Conservation (phyloP, 2,888 invertebrate genomes). For the Lasius fuliginosus region DNA sequence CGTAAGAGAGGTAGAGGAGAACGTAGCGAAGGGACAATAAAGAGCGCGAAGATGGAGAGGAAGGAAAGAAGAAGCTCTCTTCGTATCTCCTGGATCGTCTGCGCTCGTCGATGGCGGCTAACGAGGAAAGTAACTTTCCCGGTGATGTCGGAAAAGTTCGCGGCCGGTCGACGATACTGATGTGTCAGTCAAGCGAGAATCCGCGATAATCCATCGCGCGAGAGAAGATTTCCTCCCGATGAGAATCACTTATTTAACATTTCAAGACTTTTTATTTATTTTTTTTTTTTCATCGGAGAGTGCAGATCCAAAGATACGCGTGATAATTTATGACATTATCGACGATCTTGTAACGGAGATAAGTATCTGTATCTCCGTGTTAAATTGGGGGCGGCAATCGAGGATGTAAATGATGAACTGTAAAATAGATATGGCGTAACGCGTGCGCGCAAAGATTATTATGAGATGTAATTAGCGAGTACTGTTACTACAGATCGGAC, state of each 20-base stretch:
- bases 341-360: slow-evolving; percentile 2
- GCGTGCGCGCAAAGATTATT: slow-evolving; percentile 25
- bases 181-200: slow-evolving; percentile 20
- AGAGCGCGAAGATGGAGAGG: background rate
- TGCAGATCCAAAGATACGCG: background rate
- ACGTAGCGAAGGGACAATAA: background rate
- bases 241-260: slow-evolving; percentile 8
- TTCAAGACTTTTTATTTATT: background rate
- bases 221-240: background rate
- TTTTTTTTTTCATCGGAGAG: background rate
- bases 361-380: background rate
- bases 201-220: slow-evolving; percentile 26
- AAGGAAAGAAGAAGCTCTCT: slow-evolving; percentile 35
- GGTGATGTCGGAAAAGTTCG: slow-evolving; percentile 50
- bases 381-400: background rate
- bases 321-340: background rate
- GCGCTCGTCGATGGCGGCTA: slow-evolving; percentile 53
- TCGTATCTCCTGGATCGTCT: slow-evolving; percentile 46
- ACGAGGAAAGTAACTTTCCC: slow-evolving; percentile 66
- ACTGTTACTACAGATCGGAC: slow-evolving; percentile 39
- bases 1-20: background rate
- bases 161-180: slow-evolving; percentile 39
- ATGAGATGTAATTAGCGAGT: slow-evolving; percentile 49
- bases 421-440: slow-evolving; percentile 19
- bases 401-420: background rate